phyloP scores from a whole-genome alignment of 2,797 vertebrate species.

The Sus cebifrons region DNA sequence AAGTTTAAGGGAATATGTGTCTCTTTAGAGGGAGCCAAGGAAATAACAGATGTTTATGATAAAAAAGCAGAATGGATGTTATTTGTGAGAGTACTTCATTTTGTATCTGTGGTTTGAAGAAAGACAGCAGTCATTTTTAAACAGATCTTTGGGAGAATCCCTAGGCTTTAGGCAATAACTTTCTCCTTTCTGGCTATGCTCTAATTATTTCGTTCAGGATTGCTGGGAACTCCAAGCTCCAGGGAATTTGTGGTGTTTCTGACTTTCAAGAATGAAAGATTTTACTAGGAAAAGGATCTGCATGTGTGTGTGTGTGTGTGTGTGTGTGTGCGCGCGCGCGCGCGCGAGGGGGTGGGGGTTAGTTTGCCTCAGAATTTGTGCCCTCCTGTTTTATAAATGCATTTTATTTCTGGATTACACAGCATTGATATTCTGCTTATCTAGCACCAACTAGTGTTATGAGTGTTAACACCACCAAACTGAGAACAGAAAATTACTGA shows the following conservation, averaged over 20 bases:
- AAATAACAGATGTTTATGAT: slow-evolving; percentile 60
- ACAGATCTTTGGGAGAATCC: slow-evolving; percentile 73
- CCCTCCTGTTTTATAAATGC: slow-evolving; percentile 34
- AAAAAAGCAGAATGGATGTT: slow-evolving; percentile 3
- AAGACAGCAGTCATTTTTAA: slow-evolving; percentile 64
- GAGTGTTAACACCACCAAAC: slow-evolving; percentile 69
- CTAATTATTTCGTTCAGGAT: slow-evolving; percentile 44
- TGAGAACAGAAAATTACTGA: slow-evolving; percentile 61
- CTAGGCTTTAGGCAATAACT: slow-evolving; percentile 56
- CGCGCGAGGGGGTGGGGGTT: not conserved
- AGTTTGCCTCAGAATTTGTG: slow-evolving; percentile 42
- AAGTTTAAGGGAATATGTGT: slow-evolving; percentile 30
- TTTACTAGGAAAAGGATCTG: slow-evolving; percentile 47
- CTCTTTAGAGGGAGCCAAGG: slow-evolving; percentile 73
- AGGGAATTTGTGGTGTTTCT: slow-evolving; percentile 43
- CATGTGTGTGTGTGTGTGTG: not conserved
- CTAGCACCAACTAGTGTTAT: slow-evolving; percentile 83
- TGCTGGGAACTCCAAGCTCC: slow-evolving; percentile 64
- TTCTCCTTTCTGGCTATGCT: slow-evolving; percentile 51
- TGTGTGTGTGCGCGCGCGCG: not conserved
- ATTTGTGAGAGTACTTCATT: slow-evolving; percentile 26
- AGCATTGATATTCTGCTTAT: slow-evolving; percentile 50
- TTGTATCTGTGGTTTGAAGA: slow-evolving; percentile 58
- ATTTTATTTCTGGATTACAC: slow-evolving; percentile 12
- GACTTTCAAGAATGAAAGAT: slow-evolving; percentile 66